These are phyloP conservation scores for Antheraea mylitta DNA, from an alignment of 1,140 invertebrate species.

Conservation along the genomic window DNA sequence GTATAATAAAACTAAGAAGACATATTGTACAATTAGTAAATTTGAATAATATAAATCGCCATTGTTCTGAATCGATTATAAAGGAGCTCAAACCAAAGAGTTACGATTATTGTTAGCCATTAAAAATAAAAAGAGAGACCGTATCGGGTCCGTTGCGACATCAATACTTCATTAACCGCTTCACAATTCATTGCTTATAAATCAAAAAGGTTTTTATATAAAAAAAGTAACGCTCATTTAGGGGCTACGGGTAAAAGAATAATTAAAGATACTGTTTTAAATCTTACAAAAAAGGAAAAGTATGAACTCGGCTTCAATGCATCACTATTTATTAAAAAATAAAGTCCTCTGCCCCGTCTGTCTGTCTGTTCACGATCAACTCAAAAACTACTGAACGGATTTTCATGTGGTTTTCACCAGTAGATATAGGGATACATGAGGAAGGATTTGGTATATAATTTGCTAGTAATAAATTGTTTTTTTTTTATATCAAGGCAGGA, in stretches of 20 bases:
- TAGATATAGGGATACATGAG: too few relatives aligned
- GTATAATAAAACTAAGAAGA: too few relatives aligned
- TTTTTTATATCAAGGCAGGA: too few relatives aligned
- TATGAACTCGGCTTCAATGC: too few relatives aligned
- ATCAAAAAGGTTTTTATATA: slow-evolving; percentile 36
- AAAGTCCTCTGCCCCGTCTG: too few relatives aligned
- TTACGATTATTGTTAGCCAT: slow-evolving; percentile 24
- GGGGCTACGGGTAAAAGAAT: slow-evolving; percentile 19
- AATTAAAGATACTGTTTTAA: slow-evolving; percentile 12
- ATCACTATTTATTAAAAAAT: too few relatives aligned
- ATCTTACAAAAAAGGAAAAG: too few relatives aligned
- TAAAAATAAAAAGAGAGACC: slow-evolving; percentile 22
- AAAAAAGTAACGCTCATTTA: slow-evolving; percentile 48
- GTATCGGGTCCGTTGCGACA: slow-evolving; percentile 28
- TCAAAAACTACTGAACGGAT: too few relatives aligned
- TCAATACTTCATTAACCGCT: slow-evolving; percentile 49
- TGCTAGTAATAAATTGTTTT: too few relatives aligned
- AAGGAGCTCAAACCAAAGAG: slow-evolving; percentile 26
- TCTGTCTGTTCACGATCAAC: too few relatives aligned
- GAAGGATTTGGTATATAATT: too few relatives aligned
- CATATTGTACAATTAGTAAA: not conserved
- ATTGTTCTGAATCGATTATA: slow-evolving; percentile 22
- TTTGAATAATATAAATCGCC: slow-evolving; percentile 11
- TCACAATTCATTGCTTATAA: slow-evolving; percentile 54
- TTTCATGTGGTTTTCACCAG: too few relatives aligned